Evolutionary conservation across 2,113 vertebrate genomes (phyloP).

Genomic region (Hemibagrus wyckioides): DNA sequence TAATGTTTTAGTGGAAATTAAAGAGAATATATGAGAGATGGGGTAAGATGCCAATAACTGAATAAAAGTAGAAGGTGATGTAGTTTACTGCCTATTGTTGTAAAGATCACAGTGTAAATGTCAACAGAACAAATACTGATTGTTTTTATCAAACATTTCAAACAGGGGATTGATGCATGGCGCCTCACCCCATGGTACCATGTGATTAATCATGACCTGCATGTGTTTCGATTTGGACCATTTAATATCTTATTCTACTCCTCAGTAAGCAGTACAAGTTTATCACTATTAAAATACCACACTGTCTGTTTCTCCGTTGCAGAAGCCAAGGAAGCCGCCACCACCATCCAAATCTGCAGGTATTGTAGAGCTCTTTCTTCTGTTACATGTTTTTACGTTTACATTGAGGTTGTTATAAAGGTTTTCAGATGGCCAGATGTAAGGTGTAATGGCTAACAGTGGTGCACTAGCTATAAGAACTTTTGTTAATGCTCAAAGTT

Average conservation of each 20-base stretch:
- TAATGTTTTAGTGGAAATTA: too few species aligned
- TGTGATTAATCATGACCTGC: background rate
- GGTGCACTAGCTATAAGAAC: too few species aligned
- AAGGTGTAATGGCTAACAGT: background rate
- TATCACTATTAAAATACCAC: background rate
- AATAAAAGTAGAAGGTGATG: too few species aligned
- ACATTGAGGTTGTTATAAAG: background rate
- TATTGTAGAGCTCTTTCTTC: constrained; percentile 53
- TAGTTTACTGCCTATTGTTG: background rate
- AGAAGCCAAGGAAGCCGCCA: constrained; percentile 87
- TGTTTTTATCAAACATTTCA: too few species aligned
- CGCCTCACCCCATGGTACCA: background rate
- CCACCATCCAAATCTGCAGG: constrained; percentile 79
- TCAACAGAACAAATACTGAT: background rate
- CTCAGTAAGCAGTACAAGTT: background rate
- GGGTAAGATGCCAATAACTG: too few species aligned
- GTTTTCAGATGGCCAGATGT: background rate
- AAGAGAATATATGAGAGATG: too few species aligned
- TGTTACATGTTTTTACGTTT: background rate
- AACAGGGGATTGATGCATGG: too few species aligned
- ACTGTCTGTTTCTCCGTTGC: constrained; percentile 57
- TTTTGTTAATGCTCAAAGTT: background rate
- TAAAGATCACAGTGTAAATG: background rate
- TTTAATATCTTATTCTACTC: background rate
- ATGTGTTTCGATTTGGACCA: background rate